A percentile compares a stretch with the other conserved stretches of the same genome.
These are phyloP conservation scores for Coregonus suidteri DNA, from an alignment of 2,797 vertebrate species.

Conservation along the genomic window DNA sequence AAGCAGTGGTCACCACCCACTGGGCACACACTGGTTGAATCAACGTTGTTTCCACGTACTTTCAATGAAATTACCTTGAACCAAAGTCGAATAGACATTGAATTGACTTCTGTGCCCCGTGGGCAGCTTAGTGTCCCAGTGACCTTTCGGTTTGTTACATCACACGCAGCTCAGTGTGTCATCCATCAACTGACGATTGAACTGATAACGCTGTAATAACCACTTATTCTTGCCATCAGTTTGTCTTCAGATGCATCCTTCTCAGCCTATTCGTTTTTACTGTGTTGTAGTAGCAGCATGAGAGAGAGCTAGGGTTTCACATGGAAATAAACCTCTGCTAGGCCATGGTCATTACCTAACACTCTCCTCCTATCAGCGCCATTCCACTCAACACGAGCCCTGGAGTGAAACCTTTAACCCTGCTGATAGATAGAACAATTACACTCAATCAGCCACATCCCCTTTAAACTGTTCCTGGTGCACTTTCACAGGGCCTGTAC, in stretches of 20 bases:
- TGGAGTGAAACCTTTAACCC: conserved; percentile 49
- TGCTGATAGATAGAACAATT: conserved; percentile 44
- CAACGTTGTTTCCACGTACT: no score
- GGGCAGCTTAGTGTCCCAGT: no score
- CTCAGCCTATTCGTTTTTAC: background rate
- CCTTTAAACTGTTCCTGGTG: conserved; percentile 40
- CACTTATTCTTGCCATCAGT: background rate
- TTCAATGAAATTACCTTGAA: no score
- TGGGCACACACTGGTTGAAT: no score
- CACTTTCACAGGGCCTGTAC: conserved; percentile 32
- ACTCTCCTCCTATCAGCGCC: background rate
- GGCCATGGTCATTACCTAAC: background rate
- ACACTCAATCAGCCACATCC: conserved; percentile 41
- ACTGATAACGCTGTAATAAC: background rate
- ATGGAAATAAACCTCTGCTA: background rate
- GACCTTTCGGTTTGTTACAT: background rate
- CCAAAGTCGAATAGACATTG: no score
- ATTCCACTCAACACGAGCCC: conserved; percentile 18
- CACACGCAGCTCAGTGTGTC: background rate
- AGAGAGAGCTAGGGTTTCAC: background rate
- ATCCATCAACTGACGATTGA: background rate
- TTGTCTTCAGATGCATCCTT: background rate
- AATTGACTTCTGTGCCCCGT: background rate
- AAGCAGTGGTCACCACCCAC: background rate
- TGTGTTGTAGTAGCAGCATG: background rate